Evolutionary conservation across 37 sponge, comb jelly and placozoan genomes (phyloP), one percentile per base, ranked within the genome.

Genomic region (Axinella damicornis): DNA sequence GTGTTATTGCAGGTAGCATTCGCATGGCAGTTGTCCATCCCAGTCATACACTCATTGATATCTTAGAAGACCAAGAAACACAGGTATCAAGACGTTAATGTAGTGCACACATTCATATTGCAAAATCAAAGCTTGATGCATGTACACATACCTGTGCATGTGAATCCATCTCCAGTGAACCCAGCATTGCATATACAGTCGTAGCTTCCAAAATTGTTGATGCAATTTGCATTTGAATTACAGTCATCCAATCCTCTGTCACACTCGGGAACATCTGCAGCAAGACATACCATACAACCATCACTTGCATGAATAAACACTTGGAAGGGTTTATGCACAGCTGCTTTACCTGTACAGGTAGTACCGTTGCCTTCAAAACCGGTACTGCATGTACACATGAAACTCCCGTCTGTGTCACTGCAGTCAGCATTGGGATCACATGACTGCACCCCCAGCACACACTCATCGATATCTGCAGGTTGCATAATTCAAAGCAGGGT

Each of bases 151-250:
- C 66, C 63, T 5, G 20, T 27, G 35, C 83, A 73, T 18, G 30
- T 81, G 54, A 53, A 69, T 55, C 82, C 82, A 82, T 82, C 22
- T 68, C 82, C 82, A 35, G 71, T 27, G 60, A 36, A 82, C n/a
- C 82, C 82, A 57, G 34, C 0, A 70, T 71, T 70, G 38, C 82
- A 82, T 30, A 21, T 69, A 64, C 78, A 71, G 18, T 2, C 34
- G 34, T 67, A 74, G 67, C 64, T 56, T 54, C 76, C 84, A 31
- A 66, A 53, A 16, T 33, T 55, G 36, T 84, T 75, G 56, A 22
- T 17, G 53, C 84, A 84, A 9, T 0, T 13, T 12, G 76, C 75
- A 75, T 75, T 83, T 17, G 32, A 0, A 31, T 57, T 19, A 33
- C 76, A 76, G 34, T 58, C 57, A 63, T 38, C 19, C 0, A 19